Evolutionary conservation across 2,797 vertebrate genomes (phyloP).

Genomic region (Lateolabrax maculatus): DNA sequence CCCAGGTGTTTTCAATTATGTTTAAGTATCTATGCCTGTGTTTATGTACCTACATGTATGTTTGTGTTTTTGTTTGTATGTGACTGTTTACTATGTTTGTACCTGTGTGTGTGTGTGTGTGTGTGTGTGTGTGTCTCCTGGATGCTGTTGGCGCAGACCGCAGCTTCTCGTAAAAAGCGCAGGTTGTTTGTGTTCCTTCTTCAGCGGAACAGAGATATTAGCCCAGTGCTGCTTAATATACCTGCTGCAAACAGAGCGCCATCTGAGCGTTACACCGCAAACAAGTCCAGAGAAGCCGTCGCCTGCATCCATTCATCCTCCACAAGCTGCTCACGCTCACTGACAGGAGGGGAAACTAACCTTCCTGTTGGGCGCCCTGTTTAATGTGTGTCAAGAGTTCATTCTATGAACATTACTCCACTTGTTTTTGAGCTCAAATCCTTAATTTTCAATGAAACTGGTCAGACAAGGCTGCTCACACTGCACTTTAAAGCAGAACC

Average conservation of each 20-base stretch:
- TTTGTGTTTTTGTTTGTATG: background rate
- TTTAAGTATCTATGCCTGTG: background rate
- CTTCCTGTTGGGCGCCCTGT: background rate
- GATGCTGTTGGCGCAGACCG: slow-evolving; percentile 3
- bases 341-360: background rate
- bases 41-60: background rate
- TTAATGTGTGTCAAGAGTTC: background rate
- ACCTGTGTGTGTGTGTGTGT: background rate
- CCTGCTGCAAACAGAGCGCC: slow-evolving; percentile 25
- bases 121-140: slow-evolving; percentile 3
- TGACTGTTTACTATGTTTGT: background rate
- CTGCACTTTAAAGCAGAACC: too few species aligned
- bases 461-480: background rate
- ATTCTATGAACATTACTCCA: background rate
- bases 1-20: background rate
- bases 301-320: slow-evolving; percentile 41
- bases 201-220: slow-evolving; percentile 1
- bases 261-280: slow-evolving; percentile 23
- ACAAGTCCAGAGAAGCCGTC: slow-evolving; percentile 16
- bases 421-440: background rate
- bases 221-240: background rate
- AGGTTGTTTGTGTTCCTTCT: slow-evolving; percentile 32
- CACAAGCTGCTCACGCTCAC: background rate
- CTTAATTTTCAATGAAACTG: background rate
- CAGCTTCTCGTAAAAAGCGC: slow-evolving; percentile 40